Evolutionary conservation across 2,888 invertebrate species (phyloP).

Genomic region (Actias luna): DNA sequence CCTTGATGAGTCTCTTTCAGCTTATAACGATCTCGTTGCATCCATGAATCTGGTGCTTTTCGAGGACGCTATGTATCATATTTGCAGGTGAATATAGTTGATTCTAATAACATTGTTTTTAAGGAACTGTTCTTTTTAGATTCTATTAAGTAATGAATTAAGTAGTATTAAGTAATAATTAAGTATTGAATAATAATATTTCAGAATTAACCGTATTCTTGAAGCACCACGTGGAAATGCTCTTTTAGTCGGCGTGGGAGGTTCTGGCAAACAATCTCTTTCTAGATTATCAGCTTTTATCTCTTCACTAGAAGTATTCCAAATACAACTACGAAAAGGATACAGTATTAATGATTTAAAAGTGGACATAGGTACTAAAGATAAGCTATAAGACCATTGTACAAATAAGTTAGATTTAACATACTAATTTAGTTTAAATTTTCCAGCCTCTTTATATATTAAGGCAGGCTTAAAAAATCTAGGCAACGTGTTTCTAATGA

Average conservation of each 20-base stretch:
- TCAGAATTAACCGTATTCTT: slow-evolving; percentile 93
- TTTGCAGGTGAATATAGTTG: slow-evolving; percentile 84
- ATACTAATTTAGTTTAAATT: not conserved
- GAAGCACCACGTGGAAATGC: slow-evolving; percentile 96
- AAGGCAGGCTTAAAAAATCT: slow-evolving; percentile 94
- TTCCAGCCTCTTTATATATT: slow-evolving; percentile 87
- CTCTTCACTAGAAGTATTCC: slow-evolving; percentile 95
- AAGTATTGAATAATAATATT: not conserved
- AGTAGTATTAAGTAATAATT: not conserved
- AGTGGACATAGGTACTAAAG: slow-evolving; percentile 77
- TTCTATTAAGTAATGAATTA: too few species aligned
- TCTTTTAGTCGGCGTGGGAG: slow-evolving; percentile 95
- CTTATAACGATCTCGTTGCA: slow-evolving; percentile 94
- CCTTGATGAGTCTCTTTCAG: slow-evolving; percentile 89
- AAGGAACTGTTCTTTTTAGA: not conserved
- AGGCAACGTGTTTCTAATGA: slow-evolving; percentile 94
- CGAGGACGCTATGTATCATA: slow-evolving; percentile 96
- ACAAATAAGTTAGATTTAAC: not conserved
- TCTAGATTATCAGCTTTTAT: slow-evolving; percentile 94
- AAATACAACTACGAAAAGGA: slow-evolving; percentile 94
- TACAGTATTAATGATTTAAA: slow-evolving; percentile 92
- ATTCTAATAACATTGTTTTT: not conserved
- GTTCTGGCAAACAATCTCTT: slow-evolving; percentile 96
- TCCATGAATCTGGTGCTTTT: slow-evolving; percentile 97
- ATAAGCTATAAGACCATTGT: not conserved